Evolutionary conservation across 2,888 invertebrate species (phyloP).

Genomic region (Himalopsyche anomala): DNA sequence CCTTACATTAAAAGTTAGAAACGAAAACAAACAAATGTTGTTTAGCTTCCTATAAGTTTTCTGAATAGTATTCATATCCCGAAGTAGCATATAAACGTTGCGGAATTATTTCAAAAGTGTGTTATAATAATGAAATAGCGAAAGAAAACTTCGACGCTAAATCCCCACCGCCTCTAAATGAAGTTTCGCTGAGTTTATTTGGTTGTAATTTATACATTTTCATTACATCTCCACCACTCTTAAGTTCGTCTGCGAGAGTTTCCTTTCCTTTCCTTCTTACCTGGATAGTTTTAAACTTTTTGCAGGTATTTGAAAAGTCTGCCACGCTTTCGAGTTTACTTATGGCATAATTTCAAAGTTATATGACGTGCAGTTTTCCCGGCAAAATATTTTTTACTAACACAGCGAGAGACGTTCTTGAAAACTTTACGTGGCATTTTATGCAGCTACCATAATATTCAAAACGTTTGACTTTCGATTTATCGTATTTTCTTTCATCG

Average conservation of each 20-base stretch:
- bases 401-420: neutral
- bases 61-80: neutral
- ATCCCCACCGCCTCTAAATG: constrained; percentile 10
- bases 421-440: neutral
- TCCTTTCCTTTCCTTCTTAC: constrained; percentile 7
- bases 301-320: constrained; percentile 38
- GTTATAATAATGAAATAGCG: neutral
- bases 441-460: neutral
- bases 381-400: constrained; percentile 11
- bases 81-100: neutral
- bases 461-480: neutral
- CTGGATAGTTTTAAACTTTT: constrained; percentile 32
- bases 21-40: neutral
- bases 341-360: constrained; percentile 37
- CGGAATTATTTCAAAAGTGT: neutral
- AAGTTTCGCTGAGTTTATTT: constrained; percentile 32
- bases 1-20: neutral
- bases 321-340: constrained; percentile 19
- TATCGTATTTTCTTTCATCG: neutral
- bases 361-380: constrained; percentile 41
- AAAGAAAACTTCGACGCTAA: neutral
- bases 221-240: constrained; percentile 35
- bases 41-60: neutral
- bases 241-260: constrained; percentile 4
- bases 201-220: constrained; percentile 38